Evolutionary conservation across 2,797 vertebrate species (phyloP).

Genomic region (Anableps anableps): DNA sequence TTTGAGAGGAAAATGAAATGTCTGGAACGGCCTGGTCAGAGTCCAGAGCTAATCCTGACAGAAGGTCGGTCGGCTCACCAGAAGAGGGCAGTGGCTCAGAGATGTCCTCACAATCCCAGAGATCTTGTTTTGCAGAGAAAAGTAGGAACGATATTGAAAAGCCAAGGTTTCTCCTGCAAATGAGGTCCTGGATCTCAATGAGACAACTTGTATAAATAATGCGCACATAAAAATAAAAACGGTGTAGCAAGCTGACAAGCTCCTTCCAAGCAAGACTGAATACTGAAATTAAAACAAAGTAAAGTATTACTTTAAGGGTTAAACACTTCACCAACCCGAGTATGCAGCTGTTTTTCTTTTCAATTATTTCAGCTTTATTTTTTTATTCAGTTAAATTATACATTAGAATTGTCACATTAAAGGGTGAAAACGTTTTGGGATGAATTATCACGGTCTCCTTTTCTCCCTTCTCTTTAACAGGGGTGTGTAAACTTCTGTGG

Average conservation of each 20-base stretch:
- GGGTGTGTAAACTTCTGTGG: not conserved
- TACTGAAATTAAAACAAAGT: not conserved
- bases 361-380: not conserved
- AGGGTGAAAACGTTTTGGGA: not conserved
- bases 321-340: no score
- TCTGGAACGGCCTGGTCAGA: not conserved
- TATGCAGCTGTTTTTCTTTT: not conserved
- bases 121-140: not conserved
- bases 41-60: not conserved
- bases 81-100: not conserved
- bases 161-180: no score
- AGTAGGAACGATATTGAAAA: not conserved
- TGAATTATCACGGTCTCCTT: not conserved
- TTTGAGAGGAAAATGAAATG: not conserved
- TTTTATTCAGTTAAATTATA: not conserved
- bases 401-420: not conserved
- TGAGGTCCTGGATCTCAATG: no score
- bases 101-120: not conserved
- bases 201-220: no score
- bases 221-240: no score
- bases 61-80: not conserved
- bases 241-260: no score
- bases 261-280: not conserved
- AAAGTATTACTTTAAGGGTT: not conserved
- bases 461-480: not conserved